These are phyloP conservation scores for Timandra comae DNA, from an alignment of 2,888 invertebrate genomes.

Conservation along the genomic window DNA sequence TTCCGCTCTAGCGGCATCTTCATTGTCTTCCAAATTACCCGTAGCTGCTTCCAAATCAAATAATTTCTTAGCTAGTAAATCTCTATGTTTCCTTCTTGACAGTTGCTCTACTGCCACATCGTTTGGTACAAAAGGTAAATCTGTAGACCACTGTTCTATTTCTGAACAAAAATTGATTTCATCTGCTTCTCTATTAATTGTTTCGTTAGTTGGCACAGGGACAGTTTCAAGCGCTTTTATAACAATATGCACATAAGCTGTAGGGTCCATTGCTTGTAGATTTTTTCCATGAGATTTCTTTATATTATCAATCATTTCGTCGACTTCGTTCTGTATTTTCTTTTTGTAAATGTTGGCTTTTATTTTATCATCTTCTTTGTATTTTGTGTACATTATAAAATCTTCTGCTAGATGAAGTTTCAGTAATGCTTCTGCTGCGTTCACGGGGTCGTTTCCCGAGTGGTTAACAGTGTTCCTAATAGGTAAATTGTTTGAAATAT, in stretches of 20 bases:
- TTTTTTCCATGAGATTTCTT: constrained; percentile 32
- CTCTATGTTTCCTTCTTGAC: constrained; percentile 31
- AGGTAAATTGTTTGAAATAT: constrained; percentile 30
- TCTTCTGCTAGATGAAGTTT: constrained; percentile 41
- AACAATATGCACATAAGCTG: constrained; percentile 32
- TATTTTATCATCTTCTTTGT: constrained; percentile 34
- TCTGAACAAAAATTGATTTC: constrained; percentile 44
- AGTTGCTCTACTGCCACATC: constrained; percentile 23
- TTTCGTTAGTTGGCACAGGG: constrained; percentile 39
- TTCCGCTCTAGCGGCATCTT: constrained; percentile 32
- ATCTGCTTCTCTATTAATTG: constrained; percentile 43
- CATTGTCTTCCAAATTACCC: constrained; percentile 16
- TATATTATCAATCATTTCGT: constrained; percentile 32
- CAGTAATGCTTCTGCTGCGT: constrained; percentile 34
- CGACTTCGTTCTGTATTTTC: constrained; percentile 34
- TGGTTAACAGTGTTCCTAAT: constrained; percentile 9
- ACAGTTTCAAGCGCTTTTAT: constrained; percentile 40
- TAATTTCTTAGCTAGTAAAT: constrained; percentile 41
- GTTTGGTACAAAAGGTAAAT: constrained; percentile 34
- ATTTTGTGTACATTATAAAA: constrained; percentile 38
- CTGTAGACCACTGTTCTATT: constrained; percentile 50
- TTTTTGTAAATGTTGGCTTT: constrained; percentile 41
- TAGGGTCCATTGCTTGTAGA: constrained; percentile 26
- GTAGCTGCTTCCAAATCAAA: constrained; percentile 32
- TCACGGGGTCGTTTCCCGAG: constrained; percentile 16